These are phyloP conservation scores for Archips crataeganus DNA, from an alignment of 2,888 invertebrate genomes.

Conservation along the genomic window DNA sequence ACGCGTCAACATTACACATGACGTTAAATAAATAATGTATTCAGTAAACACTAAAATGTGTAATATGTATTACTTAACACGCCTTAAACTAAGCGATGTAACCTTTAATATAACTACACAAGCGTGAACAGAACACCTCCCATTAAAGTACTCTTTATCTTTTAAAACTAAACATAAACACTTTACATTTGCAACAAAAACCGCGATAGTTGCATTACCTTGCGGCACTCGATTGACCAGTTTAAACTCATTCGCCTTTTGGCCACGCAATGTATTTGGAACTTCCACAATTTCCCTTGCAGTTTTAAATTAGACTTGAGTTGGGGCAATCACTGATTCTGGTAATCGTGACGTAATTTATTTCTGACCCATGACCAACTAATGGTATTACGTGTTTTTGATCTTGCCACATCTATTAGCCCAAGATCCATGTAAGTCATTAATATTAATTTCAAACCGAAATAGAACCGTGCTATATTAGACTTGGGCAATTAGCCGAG, in stretches of 20 bases:
- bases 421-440: constrained; percentile 16
- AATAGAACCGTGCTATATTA: constrained; percentile 18
- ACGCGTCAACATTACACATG: not conserved
- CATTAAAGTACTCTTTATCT: not conserved
- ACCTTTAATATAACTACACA: constrained; percentile 1
- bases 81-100: not conserved
- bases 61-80: not conserved
- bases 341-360: not conserved
- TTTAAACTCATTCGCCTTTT: too few relatives aligned
- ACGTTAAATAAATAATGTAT: not conserved
- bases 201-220: too few relatives aligned
- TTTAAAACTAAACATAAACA: too few relatives aligned
- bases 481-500: not conserved
- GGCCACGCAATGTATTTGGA: too few relatives aligned
- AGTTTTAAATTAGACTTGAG: not conserved
- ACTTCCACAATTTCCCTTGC: not conserved
- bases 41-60: not conserved
- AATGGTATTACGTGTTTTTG: constrained; percentile 4
- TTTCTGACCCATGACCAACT: not conserved
- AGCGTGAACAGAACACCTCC: not conserved
- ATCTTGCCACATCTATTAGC: constrained; percentile 26
- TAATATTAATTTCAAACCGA: constrained; percentile 22
- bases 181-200: too few relatives aligned
- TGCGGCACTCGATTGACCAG: too few relatives aligned
- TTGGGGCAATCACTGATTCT: not conserved